These are phyloP conservation scores for Harmothoe impar DNA, from an alignment of 2,888 invertebrate genomes.

Conservation along the genomic window DNA sequence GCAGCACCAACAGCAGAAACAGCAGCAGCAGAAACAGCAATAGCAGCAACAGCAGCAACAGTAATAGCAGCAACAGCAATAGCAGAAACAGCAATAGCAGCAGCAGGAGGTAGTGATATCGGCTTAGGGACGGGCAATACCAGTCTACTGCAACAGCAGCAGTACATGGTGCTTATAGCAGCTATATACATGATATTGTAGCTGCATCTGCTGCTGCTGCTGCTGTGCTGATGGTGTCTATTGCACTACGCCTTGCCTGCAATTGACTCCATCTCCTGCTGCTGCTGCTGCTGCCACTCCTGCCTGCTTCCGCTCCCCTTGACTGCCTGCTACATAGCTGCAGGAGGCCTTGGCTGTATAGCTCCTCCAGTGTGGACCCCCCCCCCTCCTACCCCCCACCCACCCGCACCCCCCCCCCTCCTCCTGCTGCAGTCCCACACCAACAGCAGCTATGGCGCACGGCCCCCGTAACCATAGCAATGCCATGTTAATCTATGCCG, in stretches of 20 bases:
- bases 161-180: not conserved
- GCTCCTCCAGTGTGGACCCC: not conserved
- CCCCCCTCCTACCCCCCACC: not conserved
- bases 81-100: too few species aligned
- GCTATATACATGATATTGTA: not conserved
- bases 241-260: not conserved
- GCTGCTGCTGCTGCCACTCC: not conserved
- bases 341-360: not conserved
- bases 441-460: not conserved
- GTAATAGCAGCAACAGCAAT: too few species aligned
- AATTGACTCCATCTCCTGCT: not conserved
- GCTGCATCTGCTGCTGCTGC: not conserved
- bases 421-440: not conserved
- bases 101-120: too few species aligned
- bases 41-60: too few species aligned
- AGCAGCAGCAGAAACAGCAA: too few species aligned
- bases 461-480: constrained; percentile 25
- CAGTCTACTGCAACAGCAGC: too few species aligned
- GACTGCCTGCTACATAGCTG: not conserved
- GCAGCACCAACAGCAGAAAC: too few species aligned
- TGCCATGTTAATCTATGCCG: constrained; percentile 43
- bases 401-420: not conserved
- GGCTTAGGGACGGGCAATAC: too few species aligned
- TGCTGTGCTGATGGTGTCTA: not conserved
- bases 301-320: not conserved